Conservation (phyloP, 2,888 invertebrate genomes). For the Crossocerus cetratus region DNA sequence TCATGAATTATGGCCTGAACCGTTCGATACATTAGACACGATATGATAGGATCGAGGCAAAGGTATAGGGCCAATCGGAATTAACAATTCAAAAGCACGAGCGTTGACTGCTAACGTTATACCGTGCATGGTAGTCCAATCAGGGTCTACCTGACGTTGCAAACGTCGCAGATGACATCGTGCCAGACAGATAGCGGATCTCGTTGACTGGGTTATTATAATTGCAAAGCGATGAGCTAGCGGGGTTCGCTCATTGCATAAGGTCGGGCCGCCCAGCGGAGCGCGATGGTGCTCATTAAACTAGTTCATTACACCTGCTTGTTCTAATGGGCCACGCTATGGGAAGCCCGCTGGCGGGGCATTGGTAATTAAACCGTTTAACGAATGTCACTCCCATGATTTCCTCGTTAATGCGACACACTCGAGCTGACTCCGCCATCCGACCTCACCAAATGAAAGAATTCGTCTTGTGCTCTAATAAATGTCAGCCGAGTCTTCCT, state of each 20-base stretch:
- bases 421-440: slow-evolving; percentile 15
- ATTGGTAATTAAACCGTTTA: slow-evolving; percentile 52
- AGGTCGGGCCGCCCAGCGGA: slow-evolving; percentile 15
- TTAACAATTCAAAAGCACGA: slow-evolving; percentile 61
- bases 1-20: too few relatives aligned
- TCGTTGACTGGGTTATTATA: slow-evolving; percentile 58
- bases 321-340: slow-evolving; percentile 51
- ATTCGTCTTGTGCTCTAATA: slow-evolving; percentile 11
- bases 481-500: neutral
- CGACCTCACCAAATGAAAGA: slow-evolving; percentile 22
- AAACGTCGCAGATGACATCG: slow-evolving; percentile 50
- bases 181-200: slow-evolving; percentile 52
- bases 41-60: slow-evolving; percentile 33
- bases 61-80: slow-evolving; percentile 62
- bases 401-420: slow-evolving; percentile 24
- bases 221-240: slow-evolving; percentile 53
- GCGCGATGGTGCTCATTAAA: slow-evolving; percentile 56
- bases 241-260: slow-evolving; percentile 12
- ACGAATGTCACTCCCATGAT: slow-evolving; percentile 47
- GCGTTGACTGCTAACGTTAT: slow-evolving; percentile 16
- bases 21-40: slow-evolving; percentile 63
- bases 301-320: slow-evolving; percentile 61
- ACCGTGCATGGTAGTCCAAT: slow-evolving; percentile 22
- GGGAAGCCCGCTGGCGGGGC: slow-evolving; percentile 29
- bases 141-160: slow-evolving; percentile 46